Evolutionary conservation across 1,140 invertebrate genomes (phyloP).

Genomic region (Drosophila sulfurigaster): DNA sequence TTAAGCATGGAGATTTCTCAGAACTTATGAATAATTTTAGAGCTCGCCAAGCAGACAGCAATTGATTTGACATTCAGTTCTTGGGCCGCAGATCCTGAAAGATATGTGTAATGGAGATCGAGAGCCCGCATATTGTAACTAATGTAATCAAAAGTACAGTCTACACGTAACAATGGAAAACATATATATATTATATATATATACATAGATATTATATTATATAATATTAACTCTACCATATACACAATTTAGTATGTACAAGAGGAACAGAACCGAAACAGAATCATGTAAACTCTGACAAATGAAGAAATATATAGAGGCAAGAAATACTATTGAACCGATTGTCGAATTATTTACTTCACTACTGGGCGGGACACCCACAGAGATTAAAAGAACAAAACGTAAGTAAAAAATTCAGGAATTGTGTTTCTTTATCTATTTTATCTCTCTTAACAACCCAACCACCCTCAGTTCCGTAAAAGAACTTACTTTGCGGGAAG

Average conservation of each 20-base stretch:
- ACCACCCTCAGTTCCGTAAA: no score
- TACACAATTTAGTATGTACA: constrained; percentile 66
- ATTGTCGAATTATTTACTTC: not conserved
- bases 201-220: constrained; percentile 46
- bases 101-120: not conserved
- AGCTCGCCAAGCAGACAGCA: constrained; percentile 40
- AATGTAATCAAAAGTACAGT: constrained; percentile 75
- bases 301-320: constrained; percentile 32
- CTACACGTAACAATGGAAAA: constrained; percentile 24
- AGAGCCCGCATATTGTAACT: constrained; percentile 46
- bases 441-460: no score
- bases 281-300: constrained; percentile 59
- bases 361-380: not conserved
- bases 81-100: not conserved
- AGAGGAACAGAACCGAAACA: constrained; percentile 55
- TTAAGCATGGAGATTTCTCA: constrained; percentile 34
- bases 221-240: constrained; percentile 45
- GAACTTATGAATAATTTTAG: constrained; percentile 53
- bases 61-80: constrained; percentile 59
- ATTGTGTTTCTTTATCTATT: no score
- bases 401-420: not conserved
- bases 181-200: constrained; percentile 42
- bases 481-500: no score
- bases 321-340: constrained; percentile 25
- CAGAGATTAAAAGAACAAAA: no score